phyloP scores from a whole-genome alignment of 2,113 vertebrate genomes.

The Passer montanus region DNA sequence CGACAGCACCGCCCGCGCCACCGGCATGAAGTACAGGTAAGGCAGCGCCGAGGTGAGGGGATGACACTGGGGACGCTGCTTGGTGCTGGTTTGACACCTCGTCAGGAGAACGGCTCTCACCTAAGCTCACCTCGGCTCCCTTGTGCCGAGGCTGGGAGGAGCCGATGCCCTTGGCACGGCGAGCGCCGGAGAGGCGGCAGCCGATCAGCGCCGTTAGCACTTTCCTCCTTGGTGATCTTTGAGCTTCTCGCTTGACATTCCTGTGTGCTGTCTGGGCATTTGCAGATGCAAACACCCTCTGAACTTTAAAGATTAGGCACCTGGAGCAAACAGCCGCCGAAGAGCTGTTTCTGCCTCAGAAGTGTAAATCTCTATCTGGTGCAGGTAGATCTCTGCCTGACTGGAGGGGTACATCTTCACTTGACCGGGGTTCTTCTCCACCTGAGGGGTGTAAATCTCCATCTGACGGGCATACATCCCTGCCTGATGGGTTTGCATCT shows the following conservation, averaged over 20 bases:
- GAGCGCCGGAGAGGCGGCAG: neutral
- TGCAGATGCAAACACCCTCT: neutral
- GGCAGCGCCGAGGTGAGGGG: slow-evolving; percentile 3
- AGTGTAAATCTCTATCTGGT: neutral
- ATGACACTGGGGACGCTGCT: neutral
- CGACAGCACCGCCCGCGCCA: slow-evolving; percentile 86
- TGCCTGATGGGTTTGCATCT: accelerated
- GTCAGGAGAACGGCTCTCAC: neutral
- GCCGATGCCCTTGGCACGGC: neutral
- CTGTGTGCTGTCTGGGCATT: neutral
- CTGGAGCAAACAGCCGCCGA: accelerated
- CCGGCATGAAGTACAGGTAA: slow-evolving; percentile 99
- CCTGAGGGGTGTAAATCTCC: neutral
- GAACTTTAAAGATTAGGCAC: neutral
- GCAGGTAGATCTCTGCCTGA: neutral
- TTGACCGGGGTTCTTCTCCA: neutral
- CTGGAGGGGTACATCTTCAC: neutral
- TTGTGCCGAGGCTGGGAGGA: neutral
- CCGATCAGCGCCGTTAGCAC: neutral
- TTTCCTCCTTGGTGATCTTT: neutral
- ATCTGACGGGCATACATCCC: neutral
- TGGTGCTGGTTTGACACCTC: neutral
- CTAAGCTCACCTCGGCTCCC: neutral
- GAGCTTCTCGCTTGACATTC: neutral
- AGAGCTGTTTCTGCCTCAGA: neutral